Base-by-base conservation (phyloP, 2,797 vertebrate species). In the Pterois miles region DNA sequence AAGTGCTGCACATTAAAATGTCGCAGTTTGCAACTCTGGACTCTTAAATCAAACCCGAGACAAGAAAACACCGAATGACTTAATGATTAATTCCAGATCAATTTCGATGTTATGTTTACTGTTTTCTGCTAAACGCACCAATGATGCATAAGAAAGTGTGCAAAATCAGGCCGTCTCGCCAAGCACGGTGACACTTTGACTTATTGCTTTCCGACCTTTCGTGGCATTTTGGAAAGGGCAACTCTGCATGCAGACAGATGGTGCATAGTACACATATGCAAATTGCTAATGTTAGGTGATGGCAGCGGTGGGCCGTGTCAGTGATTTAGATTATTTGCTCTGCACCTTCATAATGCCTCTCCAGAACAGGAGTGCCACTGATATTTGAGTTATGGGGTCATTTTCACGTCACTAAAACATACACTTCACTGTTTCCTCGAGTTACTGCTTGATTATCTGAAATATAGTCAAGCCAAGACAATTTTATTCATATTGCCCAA, bases 191-290 rank as follows among this genome's bases (percentile, higher is more conserved):
- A 8, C 69, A 70, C 75, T 74, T 71, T 89, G 88, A 90, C 84
- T 85, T 80, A 81, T 88, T 84, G 76, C 82, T 87, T 65, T 65
- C 70, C 88, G 88, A 92, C 90, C 90, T 93, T 93, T 88, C 10
- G 27, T 83, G 91, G 86, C 89, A 93, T 93, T 93, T 59, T 92
- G 52, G 65, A 91, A 91, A 93, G 88, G 90, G 73, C 86, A 88
- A 23, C 81, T 33, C 16, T 57, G 87, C 85, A 83, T 57, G 87
- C 85, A 82, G 87, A 87, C 88, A 88, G 88, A 88, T 86, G 88
- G 72, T 25, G 80, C 78, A 74, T 20, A 48, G 46, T 48, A 74
- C 73, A 66, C 82, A 57, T 73, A 91, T 90, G 91, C 84, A 90
- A 83, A 90, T 91, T 62, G 71, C 69, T 82, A 65, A 86, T 73